These are phyloP conservation scores for Gambusia yucatana DNA, from an alignment of 2,797 vertebrate genomes.

Conservation along the genomic window DNA sequence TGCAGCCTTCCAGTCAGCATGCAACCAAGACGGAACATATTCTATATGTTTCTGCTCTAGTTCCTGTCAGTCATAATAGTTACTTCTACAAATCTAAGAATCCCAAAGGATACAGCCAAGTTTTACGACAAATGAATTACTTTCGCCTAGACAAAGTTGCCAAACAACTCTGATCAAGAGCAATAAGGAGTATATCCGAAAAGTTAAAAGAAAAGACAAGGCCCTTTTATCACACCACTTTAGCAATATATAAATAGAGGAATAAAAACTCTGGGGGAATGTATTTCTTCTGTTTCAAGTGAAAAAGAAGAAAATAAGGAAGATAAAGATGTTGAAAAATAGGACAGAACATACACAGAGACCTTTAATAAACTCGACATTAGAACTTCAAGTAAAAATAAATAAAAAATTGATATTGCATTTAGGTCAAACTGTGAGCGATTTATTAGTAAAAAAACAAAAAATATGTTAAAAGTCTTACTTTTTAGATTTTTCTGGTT, in stretches of 20 bases:
- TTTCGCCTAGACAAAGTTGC: conserved; percentile 26
- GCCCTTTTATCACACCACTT: conserved; percentile 35
- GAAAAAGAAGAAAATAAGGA: conserved; percentile 3
- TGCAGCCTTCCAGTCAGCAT: conserved; percentile 46
- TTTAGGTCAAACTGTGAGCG: background rate
- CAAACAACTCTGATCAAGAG: conserved; percentile 39
- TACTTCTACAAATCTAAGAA: conserved; percentile 60
- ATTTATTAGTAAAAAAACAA: background rate
- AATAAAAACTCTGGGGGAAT: conserved; percentile 20
- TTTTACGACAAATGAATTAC: conserved; percentile 24
- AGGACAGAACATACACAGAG: background rate
- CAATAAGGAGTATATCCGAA: conserved; percentile 31
- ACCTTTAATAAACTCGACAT: background rate
- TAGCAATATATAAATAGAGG: conserved; percentile 32
- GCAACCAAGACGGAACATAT: conserved; percentile 35
- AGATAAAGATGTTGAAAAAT: conserved; percentile 5
- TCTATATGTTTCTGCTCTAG: conserved; percentile 20
- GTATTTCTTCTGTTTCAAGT: conserved; percentile 23
- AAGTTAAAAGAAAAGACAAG: conserved; percentile 21
- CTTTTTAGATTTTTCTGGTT: background rate
- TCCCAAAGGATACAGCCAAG: conserved; percentile 25
- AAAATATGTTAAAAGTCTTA: background rate
- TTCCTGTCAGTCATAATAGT: conserved; percentile 51
- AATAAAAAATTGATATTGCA: background rate
- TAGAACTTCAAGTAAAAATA: background rate